Evolutionary conservation across 2,113 vertebrate species (phyloP).

Genomic region (Mus pahari): DNA sequence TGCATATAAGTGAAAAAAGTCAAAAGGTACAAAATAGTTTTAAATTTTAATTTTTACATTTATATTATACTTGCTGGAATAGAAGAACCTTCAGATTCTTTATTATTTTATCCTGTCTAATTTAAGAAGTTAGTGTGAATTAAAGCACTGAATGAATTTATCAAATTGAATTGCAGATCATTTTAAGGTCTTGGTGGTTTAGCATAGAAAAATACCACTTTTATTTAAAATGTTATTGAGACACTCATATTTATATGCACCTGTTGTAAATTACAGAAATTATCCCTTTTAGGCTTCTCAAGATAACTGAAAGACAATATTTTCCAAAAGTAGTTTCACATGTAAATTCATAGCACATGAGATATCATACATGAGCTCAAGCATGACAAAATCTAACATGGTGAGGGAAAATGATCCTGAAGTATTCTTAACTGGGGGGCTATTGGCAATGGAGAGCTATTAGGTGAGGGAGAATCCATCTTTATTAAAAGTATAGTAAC

Average conservation of each 20-base stretch:
- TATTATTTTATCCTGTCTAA: neutral
- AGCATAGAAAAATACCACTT: neutral
- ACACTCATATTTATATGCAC: neutral
- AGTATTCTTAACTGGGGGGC: too few species aligned
- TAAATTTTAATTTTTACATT: neutral
- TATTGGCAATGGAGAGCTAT: neutral
- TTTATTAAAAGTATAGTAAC: neutral
- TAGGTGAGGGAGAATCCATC: neutral
- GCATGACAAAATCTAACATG: too few species aligned
- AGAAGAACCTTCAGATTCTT: neutral
- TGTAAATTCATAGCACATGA: neutral
- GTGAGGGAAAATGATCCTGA: neutral
- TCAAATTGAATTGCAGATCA: neutral
- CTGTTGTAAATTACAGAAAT: neutral
- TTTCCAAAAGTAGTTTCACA: neutral
- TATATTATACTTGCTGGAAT: neutral
- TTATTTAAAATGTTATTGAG: constrained; percentile 29
- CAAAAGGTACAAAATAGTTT: neutral
- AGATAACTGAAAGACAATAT: neutral
- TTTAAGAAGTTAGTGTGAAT: neutral
- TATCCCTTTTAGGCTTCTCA: too few species aligned
- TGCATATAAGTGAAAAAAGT: neutral
- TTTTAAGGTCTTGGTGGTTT: neutral
- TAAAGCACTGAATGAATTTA: constrained; percentile 1
- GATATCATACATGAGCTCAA: neutral